Base-by-base conservation (phyloP, 1,140 invertebrate genomes). In the Antheraea pernyi region DNA sequence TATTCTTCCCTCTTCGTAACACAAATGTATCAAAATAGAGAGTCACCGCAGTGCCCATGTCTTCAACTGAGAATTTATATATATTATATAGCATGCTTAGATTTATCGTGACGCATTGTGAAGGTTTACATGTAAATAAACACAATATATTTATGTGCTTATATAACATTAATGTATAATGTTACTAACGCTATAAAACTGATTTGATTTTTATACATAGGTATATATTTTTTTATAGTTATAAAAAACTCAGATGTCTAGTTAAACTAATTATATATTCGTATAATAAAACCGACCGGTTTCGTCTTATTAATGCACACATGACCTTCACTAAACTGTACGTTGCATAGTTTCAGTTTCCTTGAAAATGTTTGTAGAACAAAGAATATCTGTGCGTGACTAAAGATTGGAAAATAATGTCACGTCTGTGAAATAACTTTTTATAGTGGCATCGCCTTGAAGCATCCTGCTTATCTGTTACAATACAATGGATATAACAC, bases 361-460 rank as follows among this genome's bases (percentile, higher is more conserved):
- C 46, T 53, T 53, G 46, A 53, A 53, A 53, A 53, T 53, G 46
- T 53, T 53, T 53, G 46, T 53, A n/a, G 46, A 53, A 53, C 46
- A 53, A 53, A 53, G 46, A 53, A n/a, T 53, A 53, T 53, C 46
- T 53, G 46, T 53, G 46, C 46, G 46, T 53, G 46, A 53, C 46
- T 53, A 53, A 53, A 53, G 46, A 53, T 53, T 53, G 46, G 46
- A 53, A 53, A 53, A 53, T 53, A 53, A 53, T 53, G 46, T 53
- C 46, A 53, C 46, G 46, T 53, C 46, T 53, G 46, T 53, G 46
- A 53, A 53, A 53, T 53, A 53, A 53, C 46, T 53, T 53, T 53
- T 53, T 53, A 53, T 53, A 53, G 46, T 53, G 46, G 46, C 46
- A 53, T 53, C 16, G 46, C 46, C 46, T 53, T 53, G 46, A 53